Evolutionary conservation across 1,140 invertebrate genomes (phyloP).

Genomic region (Bradysia coprophila): DNA sequence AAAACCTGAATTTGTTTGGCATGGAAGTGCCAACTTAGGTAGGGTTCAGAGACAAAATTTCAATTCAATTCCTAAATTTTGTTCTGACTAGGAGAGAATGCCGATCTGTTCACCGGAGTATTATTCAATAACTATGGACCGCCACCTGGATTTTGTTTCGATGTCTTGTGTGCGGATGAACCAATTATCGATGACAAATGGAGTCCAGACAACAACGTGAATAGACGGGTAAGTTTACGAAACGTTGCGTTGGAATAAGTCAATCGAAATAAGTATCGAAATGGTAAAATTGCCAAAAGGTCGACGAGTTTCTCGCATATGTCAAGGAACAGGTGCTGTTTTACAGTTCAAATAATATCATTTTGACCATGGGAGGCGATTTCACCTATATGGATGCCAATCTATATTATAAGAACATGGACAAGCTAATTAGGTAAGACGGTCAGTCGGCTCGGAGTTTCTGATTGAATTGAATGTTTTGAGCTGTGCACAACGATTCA

Average conservation of each 20-base stretch:
- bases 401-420: slow-evolving; percentile 74
- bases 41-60: slow-evolving; percentile 9
- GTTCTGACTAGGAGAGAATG: slow-evolving; percentile 9
- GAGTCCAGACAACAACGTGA: slow-evolving; percentile 54
- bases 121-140: slow-evolving; percentile 63
- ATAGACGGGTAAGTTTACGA: slow-evolving; percentile 33
- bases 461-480: too few relatives aligned
- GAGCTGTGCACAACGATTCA: too few relatives aligned
- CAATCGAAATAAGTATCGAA: too few relatives aligned
- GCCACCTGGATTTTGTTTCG: slow-evolving; percentile 80
- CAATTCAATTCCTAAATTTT: slow-evolving; percentile 1
- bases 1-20: slow-evolving; percentile 75
- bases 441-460: too few relatives aligned
- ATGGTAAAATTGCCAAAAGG: too few relatives aligned
- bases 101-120: slow-evolving; percentile 49
- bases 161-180: slow-evolving; percentile 62
- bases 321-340: slow-evolving; percentile 29
- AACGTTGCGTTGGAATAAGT: too few relatives aligned
- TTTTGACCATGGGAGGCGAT: slow-evolving; percentile 88
- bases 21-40: slow-evolving; percentile 48
- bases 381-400: slow-evolving; percentile 78
- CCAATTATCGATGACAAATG: slow-evolving; percentile 54
- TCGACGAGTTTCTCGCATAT: slow-evolving; percentile 35
- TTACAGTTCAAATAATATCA: slow-evolving; percentile 54
- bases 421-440: slow-evolving; percentile 67